Base-by-base conservation (phyloP, 2,113 vertebrate species). In the Chloropsis cyanopogon region DNA sequence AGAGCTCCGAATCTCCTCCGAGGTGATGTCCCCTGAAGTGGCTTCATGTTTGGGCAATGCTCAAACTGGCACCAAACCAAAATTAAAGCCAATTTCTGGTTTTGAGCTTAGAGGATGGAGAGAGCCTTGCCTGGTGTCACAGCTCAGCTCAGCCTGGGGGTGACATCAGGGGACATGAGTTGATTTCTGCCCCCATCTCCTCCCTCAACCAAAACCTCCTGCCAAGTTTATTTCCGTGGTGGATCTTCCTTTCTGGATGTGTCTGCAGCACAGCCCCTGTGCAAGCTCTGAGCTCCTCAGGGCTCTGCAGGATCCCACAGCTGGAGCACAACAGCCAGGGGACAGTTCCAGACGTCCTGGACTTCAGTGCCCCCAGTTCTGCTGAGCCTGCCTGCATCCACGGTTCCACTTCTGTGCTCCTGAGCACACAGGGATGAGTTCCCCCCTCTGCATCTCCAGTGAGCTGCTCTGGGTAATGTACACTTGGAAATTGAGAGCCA, bases 401-500 rank as follows among this genome's bases (percentile, higher is more conserved):
- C 6, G 31, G 52, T 16, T 87, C 56, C 21, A 20, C 63, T 47
- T 54, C 60, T 73, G 56, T 28, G 77, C 25, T 76, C 33, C 29
- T 80, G 76, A 72, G 81, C 81, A 39, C 20, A 12, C 10, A 59
- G 83, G 35, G 69, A 81, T 14, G 56, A 52, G 42, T 18, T 19
- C 29, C 23, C 39, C 52, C 0, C 57, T 41, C 83, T 75, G 73
- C 81, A 63, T 75, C 80, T 61, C 28, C 90, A 60, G 0, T 31
- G 72, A 73, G 18, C 47, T 86, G 44, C 69, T 84, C 61, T 68
- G 65, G 61, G 84, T 60, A 68, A 85, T n/a, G 61, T 4, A 29
- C 61, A 28, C 39, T 91, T 63, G 60, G 93, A 60, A 93, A 82
- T 16, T n/a, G 35, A 90, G 53, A 89, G 28, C 41, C 90, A 90